Conservation (phyloP, 2,888 invertebrate species). For the Heliconius aoede region DNA sequence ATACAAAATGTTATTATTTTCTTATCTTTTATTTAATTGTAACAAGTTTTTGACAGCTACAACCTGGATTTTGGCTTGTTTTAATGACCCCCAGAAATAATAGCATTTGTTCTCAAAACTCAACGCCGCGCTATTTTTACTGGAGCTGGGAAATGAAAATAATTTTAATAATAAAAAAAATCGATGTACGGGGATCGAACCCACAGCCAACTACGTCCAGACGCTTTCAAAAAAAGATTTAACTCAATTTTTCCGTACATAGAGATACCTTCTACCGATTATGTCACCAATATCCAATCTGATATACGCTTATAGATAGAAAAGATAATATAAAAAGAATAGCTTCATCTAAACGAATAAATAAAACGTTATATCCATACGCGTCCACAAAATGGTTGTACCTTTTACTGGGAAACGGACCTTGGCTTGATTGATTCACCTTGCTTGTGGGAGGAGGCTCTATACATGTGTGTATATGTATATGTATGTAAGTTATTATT, state of each 20-base stretch:
- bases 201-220: no score
- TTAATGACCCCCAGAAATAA: no score
- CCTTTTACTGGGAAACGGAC: slow-evolving; percentile 68
- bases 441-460: slow-evolving; percentile 66
- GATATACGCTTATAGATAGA: neutral
- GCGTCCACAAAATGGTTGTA: slow-evolving; percentile 59
- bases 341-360: slow-evolving; percentile 8
- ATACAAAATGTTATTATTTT: no score
- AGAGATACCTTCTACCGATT: neutral
- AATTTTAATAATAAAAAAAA: neutral
- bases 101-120: no score
- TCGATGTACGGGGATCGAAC: neutral
- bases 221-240: neutral
- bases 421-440: slow-evolving; percentile 78
- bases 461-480: slow-evolving; percentile 47
- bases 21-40: no score
- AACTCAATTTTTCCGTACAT: neutral
- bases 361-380: slow-evolving; percentile 35
- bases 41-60: no score
- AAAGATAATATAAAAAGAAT: neutral
- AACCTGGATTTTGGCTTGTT: no score
- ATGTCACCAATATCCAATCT: neutral
- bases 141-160: neutral
- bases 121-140: no score
- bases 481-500: slow-evolving; percentile 51